A percentile compares a stretch with the other conserved stretches of the same genome.
Conservation (phyloP, 2,797 vertebrate genomes). For the Tympanoctomys barrerae region DNA sequence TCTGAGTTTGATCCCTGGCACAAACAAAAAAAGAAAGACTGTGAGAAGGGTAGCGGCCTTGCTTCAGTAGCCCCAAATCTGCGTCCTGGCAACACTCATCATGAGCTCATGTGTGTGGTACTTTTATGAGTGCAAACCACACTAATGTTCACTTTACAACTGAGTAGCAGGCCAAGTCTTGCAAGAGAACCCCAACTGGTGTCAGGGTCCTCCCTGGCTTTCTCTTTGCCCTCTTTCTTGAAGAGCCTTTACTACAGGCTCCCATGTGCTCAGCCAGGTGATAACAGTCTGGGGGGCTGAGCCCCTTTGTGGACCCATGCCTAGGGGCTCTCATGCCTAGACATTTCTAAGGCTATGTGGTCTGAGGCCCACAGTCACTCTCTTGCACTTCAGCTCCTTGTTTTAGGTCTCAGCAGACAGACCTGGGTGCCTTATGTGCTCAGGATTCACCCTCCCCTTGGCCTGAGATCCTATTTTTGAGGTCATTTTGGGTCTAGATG, state of each 20-base stretch:
- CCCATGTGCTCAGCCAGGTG: background rate
- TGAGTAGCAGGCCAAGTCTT: background rate
- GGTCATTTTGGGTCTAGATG: conserved; percentile 67
- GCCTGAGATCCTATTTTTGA: background rate
- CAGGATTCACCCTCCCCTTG: background rate
- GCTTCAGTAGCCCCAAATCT: background rate
- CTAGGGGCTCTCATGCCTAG: background rate
- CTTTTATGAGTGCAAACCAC: background rate
- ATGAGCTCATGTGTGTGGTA: no score
- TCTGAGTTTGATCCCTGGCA: no score
- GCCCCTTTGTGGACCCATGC: background rate
- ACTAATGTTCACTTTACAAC: background rate
- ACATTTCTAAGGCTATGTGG: background rate
- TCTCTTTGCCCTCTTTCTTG: background rate
- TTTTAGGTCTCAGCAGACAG: conserved; percentile 14
- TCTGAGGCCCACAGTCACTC: background rate
- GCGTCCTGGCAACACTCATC: background rate
- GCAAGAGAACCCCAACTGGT: background rate
- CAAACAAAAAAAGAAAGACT: no score
- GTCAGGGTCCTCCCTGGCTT: background rate
- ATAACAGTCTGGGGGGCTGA: background rate
- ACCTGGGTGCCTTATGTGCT: background rate
- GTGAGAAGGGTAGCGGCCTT: background rate
- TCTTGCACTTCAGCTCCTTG: background rate
- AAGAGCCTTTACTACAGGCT: background rate